phyloP scores from a whole-genome alignment of 2,797 vertebrate genomes.

The Heterohyrax brucei region DNA sequence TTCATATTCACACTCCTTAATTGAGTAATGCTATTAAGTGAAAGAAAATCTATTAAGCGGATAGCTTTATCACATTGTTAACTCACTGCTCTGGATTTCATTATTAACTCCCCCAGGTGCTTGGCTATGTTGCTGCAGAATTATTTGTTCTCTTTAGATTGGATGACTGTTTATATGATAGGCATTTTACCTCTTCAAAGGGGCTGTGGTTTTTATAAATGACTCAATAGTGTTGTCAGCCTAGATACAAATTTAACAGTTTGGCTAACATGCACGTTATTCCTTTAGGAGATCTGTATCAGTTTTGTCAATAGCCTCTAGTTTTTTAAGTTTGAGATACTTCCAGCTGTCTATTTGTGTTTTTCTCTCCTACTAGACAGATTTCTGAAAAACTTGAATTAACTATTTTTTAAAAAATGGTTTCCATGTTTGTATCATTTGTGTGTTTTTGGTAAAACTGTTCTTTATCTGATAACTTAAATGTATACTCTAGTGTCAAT shows the following conservation, averaged over 20 bases:
- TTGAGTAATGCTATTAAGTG: slow-evolving; percentile 64
- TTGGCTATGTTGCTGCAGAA: slow-evolving; percentile 3
- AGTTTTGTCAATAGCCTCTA: background rate
- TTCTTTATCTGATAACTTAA: background rate
- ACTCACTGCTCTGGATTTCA: slow-evolving; percentile 68
- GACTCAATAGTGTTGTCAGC: background rate
- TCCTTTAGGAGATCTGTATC: background rate
- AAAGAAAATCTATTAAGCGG: slow-evolving; percentile 69
- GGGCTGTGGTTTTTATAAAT: slow-evolving; percentile 29
- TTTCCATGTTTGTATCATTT: background rate
- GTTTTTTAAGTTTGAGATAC: slow-evolving; percentile 23
- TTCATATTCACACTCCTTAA: slow-evolving; percentile 57
- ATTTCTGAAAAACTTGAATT: background rate
- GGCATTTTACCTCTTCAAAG: slow-evolving; percentile 3
- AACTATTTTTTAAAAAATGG: background rate
- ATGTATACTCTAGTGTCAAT: background rate
- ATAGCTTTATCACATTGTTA: slow-evolving; percentile 9
- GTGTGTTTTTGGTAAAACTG: slow-evolving; percentile 17
- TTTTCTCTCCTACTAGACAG: background rate
- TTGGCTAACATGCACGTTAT: background rate
- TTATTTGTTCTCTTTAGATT: slow-evolving; percentile 66
- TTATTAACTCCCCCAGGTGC: slow-evolving; percentile 23
- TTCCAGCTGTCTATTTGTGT: background rate
- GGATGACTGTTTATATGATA: slow-evolving; percentile 28
- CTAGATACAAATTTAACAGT: slow-evolving; percentile 14